A percentile compares a stretch with the other conserved stretches of the same genome.
Conservation (phyloP, 2,113 vertebrate species). For the Boleophthalmus pectinirostris region DNA sequence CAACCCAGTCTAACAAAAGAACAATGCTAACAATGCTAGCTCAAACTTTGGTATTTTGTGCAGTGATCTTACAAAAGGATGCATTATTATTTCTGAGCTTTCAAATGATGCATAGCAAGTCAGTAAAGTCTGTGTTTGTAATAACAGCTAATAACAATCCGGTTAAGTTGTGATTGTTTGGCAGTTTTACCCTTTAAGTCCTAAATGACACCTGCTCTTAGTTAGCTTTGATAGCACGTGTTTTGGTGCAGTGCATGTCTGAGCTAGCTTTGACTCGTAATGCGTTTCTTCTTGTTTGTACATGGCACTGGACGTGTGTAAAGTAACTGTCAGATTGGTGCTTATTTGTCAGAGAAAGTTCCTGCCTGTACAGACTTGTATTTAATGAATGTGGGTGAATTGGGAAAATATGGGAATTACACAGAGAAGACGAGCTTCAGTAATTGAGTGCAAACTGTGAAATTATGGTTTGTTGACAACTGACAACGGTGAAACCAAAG, state of each 20-base stretch:
- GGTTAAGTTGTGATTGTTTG: not conserved
- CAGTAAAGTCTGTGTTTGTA: not conserved
- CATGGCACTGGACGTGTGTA: not conserved
- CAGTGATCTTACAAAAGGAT: no score
- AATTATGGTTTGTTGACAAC: not conserved
- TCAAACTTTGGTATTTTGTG: no score
- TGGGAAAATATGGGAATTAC: not conserved
- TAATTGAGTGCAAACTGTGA: not conserved
- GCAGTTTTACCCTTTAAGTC: not conserved
- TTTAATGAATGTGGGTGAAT: not conserved
- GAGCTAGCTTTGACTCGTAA: not conserved
- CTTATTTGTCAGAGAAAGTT: not conserved
- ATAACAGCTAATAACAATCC: not conserved
- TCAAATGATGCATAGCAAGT: not conserved
- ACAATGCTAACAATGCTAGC: no score
- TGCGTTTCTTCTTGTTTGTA: not conserved
- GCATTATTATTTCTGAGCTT: not conserved
- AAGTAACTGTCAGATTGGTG: conserved; percentile 10
- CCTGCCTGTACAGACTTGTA: not conserved
- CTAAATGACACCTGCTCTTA: not conserved
- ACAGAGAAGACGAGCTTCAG: not conserved
- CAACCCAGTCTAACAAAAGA: no score
- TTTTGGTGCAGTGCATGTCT: not conserved
- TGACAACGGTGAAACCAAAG: conserved; percentile 10
- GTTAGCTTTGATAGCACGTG: not conserved